Evolutionary conservation across 2,888 invertebrate species (phyloP).

Genomic region (Oegoconia quadripuncta): DNA sequence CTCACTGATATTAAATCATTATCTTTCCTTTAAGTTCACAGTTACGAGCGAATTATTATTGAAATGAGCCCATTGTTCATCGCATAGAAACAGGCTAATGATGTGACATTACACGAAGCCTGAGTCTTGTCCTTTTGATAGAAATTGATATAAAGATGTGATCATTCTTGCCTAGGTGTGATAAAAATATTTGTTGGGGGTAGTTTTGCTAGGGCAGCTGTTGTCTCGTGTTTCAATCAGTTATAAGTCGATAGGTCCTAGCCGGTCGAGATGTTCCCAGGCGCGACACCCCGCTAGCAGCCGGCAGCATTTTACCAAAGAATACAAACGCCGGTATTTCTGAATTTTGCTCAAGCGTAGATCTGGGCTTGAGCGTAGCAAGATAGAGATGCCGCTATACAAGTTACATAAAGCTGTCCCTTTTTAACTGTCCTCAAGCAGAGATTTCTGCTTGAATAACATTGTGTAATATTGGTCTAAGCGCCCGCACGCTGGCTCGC

Average conservation of each 20-base stretch:
- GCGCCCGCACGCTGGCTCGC: no score
- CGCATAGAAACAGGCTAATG: constrained; percentile 8
- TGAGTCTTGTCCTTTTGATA: neutral
- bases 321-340: no score
- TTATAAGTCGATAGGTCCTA: constrained; percentile 32
- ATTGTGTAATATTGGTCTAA: no score
- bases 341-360: no score
- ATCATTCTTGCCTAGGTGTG: no score
- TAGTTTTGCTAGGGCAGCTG: constrained; percentile 40
- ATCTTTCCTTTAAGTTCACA: constrained; percentile 3
- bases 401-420: no score
- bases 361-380: no score
- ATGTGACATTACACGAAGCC: neutral
- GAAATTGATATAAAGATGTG: neutral
- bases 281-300: constrained; percentile 43
- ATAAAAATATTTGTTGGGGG: no score
- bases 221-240: constrained; percentile 41
- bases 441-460: no score
- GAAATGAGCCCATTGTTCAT: constrained; percentile 12
- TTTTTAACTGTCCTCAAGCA: no score
- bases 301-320: no score
- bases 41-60: constrained; percentile 6
- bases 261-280: constrained; percentile 55
- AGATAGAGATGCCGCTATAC: no score
- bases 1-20: constrained; percentile 7